Base-by-base conservation (phyloP, 2,888 invertebrate genomes). In the Andrena haemorrhoa region DNA sequence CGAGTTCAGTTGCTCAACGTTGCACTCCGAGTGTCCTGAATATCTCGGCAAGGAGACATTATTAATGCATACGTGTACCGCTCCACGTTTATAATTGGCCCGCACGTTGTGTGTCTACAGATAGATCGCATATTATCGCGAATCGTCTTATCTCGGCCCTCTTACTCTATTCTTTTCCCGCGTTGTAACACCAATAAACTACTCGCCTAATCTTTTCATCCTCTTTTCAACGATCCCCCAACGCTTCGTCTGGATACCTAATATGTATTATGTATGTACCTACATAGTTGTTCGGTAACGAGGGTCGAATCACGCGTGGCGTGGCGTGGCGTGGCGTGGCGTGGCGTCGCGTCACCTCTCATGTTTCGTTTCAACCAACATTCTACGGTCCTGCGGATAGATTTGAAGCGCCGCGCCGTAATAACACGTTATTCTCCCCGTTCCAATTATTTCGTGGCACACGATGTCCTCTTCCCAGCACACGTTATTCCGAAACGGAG, bases 51-150 rank as follows among this genome's bases (percentile, higher is more conserved):
- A 89, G 88, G 89, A 89, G 90, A 92, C 88, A 90, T 90, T 91
- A 92, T 91, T 91, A 91, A 91, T 91, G 90, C 90, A 91, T 89
- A 90, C 85, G 85, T 81, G 76, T 86, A 86, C 86, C 83, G 84
- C 87, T 88, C 85, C 74, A 84, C 86, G 89, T 90, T 89, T 91
- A 92, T 90, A 89, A 91, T 91, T 92, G 92, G 93, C 92, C 91
- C 89, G 90, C 91, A 92, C 93, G 92, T 92, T 93, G 92, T 91
- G 91, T 92, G 92, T 92, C 92, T 92, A 91, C 88, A 88, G 86
- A 90, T 89, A 88, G 84, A 88, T 84, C 85, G 80, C 69, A 41
- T 78, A 70, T 82, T 70, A 79, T 23, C 70, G 73, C 70, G 61
- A 75, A 49, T 35, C 60, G 35, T 58, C 23, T 68, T 29, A 85